Percentiles rank a stretch among this genome's conserved stretches.
Evolutionary conservation across 2,113 vertebrate species (phyloP).

Genomic region (Shinisaurus crocodilurus): DNA sequence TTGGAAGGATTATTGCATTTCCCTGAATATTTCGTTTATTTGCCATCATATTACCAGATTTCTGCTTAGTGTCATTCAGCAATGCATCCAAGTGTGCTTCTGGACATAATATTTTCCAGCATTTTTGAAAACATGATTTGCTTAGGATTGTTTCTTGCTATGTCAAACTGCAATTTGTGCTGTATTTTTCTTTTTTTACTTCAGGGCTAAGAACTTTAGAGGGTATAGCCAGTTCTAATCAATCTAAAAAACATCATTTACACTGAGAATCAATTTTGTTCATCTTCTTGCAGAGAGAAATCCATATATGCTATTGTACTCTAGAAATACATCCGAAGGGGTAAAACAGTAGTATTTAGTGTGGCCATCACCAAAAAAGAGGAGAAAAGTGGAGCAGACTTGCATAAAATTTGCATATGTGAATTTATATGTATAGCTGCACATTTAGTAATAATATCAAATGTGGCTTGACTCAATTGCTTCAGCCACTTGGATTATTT

Average conservation of each 20-base stretch:
- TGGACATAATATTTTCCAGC: slow-evolving; percentile 55
- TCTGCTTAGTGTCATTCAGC: slow-evolving; percentile 31
- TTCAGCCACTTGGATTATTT: background rate
- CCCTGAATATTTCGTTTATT: slow-evolving; percentile 75
- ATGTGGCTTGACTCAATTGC: background rate
- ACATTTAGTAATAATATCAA: background rate
- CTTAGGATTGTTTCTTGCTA: slow-evolving; percentile 44
- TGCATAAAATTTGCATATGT: background rate
- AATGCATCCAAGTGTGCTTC: slow-evolving; percentile 69
- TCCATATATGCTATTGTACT: background rate
- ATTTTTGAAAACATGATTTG: slow-evolving; percentile 52
- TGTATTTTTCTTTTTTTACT: background rate
- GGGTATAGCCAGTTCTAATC: slow-evolving; percentile 1
- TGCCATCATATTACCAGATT: slow-evolving; percentile 69
- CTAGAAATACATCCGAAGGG: background rate
- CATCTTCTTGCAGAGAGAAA: background rate
- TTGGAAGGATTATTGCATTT: slow-evolving; percentile 72
- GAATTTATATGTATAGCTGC: background rate
- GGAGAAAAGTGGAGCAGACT: background rate
- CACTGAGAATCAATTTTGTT: background rate
- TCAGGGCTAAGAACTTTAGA: slow-evolving; percentile 15
- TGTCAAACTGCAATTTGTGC: slow-evolving; percentile 35
- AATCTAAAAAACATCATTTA: background rate
- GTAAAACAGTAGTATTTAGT: background rate
- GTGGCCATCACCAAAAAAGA: background rate